Base-by-base conservation (phyloP, 92 coral and sea anemone species). In the Parazoanthus swiftii region DNA sequence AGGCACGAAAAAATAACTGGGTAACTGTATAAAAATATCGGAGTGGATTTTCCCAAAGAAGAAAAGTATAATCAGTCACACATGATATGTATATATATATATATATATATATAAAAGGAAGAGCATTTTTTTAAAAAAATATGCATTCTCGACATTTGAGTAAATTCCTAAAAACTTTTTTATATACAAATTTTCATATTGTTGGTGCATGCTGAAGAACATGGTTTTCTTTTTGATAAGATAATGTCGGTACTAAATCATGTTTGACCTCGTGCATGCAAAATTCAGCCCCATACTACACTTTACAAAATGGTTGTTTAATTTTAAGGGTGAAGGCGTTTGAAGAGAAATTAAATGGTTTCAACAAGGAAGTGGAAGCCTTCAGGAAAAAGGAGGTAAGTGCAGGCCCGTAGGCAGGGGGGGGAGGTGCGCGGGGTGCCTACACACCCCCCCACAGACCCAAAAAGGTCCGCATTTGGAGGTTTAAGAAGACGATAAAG, bases 341-440 rank as follows among this genome's bases (percentile, higher is more conserved):
- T 81, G 98, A 97, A 88, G 99, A 97, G 0, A 97, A 95, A 88
- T 90, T 97, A 26, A 92, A 93, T 81, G 98, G 98, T 37, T 97
- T 89, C 89, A 97, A 96, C 89, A 97, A 97, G 82, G 99, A 97
- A 74, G 99, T 97, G 38, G 99, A 97, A 81, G 93, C 98, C 8
- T 97, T 95, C 89, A 92, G 99, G 85, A 97, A 97, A 92, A 97
- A 95, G 85, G 99, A 97, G 98, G 99, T 93, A 78, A 88, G n/a
- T n/a, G n/a, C n/a, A n/a, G n/a, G n/a, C n/a, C n/a, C n/a, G n/a
- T n/a, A n/a, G n/a, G n/a, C n/a, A n/a, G n/a, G n/a, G n/a, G n/a
- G n/a, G n/a, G n/a, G n/a, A n/a, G n/a, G n/a, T n/a, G n/a, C n/a
- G n/a, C n/a, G n/a, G n/a, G n/a, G n/a, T n/a, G n/a, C n/a, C n/a